Conservation (phyloP, 2,888 invertebrate genomes). For the Vandiemenella viatica region DNA sequence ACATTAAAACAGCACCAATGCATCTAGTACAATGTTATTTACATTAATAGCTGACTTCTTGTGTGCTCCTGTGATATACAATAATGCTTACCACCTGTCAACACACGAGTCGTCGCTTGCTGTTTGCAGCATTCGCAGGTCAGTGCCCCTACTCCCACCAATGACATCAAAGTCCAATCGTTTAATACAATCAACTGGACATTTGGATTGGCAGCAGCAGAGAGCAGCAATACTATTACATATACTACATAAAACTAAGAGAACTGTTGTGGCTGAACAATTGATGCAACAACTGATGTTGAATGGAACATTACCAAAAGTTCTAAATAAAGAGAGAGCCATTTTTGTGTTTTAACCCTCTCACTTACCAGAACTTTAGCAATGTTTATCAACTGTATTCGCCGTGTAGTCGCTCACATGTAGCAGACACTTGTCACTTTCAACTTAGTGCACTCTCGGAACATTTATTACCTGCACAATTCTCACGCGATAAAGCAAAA, state of each 20-base stretch:
- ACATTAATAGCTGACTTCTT: too few relatives aligned
- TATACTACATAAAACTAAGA: neutral
- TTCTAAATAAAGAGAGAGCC: slow-evolving; percentile 15
- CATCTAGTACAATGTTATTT: too few relatives aligned
- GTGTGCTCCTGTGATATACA: neutral
- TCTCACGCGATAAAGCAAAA: too few relatives aligned
- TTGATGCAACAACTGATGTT: neutral
- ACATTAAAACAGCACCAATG: too few relatives aligned
- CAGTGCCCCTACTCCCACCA: slow-evolving; percentile 22
- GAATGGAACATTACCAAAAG: slow-evolving; percentile 9
- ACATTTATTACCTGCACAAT: too few relatives aligned
- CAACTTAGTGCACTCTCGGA: too few relatives aligned
- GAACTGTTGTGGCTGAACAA: neutral
- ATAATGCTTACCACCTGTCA: neutral
- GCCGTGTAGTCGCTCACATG: too few relatives aligned
- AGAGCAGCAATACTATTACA: slow-evolving; percentile 11
- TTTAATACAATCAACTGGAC: slow-evolving; percentile 26
- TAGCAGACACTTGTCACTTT: too few relatives aligned
- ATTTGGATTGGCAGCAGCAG: slow-evolving; percentile 28
- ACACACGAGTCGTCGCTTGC: neutral
- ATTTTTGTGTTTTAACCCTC: slow-evolving; percentile 9
- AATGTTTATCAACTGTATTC: slow-evolving; percentile 3
- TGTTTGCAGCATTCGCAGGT: slow-evolving; percentile 1
- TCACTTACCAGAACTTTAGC: slow-evolving; percentile 14
- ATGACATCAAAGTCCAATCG: slow-evolving; percentile 33